Evolutionary conservation across 2,888 invertebrate genomes (phyloP).

Genomic region (Enoplolaimus lenunculus): DNA sequence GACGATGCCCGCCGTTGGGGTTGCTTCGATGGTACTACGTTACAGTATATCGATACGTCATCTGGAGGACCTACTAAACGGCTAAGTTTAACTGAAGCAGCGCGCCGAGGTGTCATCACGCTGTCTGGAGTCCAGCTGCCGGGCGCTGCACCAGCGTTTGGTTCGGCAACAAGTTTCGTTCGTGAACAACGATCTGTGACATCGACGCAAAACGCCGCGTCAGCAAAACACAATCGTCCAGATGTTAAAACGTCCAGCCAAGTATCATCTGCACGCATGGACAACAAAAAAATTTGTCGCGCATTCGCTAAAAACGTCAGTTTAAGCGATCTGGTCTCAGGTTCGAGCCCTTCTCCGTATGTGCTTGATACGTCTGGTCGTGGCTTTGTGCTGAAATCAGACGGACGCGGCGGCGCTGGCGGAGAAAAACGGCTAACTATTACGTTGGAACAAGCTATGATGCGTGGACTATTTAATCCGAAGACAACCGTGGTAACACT

Average conservation of each 20-base stretch:
- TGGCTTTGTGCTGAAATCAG: constrained; percentile 29
- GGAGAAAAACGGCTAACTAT: constrained; percentile 53
- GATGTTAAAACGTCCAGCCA: background rate
- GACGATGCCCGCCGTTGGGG: constrained; percentile 45
- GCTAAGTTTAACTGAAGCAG: constrained; percentile 60
- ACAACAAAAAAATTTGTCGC: no score
- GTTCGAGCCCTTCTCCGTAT: constrained; percentile 27
- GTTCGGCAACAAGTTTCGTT: constrained; percentile 36
- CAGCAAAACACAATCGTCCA: constrained; percentile 4
- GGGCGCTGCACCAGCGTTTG: constrained; percentile 33
- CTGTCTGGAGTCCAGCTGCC: constrained; percentile 36
- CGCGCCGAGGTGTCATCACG: constrained; percentile 64
- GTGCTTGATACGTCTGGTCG: constrained; percentile 49
- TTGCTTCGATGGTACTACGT: constrained; percentile 40
- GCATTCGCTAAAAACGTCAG: background rate
- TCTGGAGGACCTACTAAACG: constrained; percentile 30
- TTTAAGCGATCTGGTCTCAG: no score
- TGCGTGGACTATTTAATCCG: constrained; percentile 42
- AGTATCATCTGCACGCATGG: no score
- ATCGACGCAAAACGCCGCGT: constrained; percentile 34
- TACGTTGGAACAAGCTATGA: constrained; percentile 55
- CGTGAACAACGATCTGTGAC: constrained; percentile 34
- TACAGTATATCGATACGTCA: constrained; percentile 36
- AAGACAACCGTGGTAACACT: constrained; percentile 34
- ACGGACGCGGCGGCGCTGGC: constrained; percentile 46